Conservation (phyloP, 2,113 vertebrate species). For the Entomyzon cyanotis region DNA sequence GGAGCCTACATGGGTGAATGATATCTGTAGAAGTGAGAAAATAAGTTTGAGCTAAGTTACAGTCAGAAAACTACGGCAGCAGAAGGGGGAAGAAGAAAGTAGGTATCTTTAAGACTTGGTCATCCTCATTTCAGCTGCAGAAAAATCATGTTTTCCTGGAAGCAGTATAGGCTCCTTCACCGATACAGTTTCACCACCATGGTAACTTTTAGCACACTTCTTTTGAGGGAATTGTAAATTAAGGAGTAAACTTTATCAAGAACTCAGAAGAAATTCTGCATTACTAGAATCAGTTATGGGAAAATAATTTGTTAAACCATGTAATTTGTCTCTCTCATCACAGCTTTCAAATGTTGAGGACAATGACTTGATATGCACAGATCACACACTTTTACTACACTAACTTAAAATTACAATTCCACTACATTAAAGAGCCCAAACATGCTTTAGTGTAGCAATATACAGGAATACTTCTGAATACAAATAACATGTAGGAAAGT, state of each 20-base stretch:
- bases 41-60: not conserved
- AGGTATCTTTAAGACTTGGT: not conserved
- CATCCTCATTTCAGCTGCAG: not conserved
- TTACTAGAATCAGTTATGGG: not conserved
- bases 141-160: not conserved
- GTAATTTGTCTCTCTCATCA: not conserved
- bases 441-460: not conserved
- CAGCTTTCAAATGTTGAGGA: not conserved
- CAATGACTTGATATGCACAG: not conserved
- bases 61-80: not conserved
- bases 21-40: not conserved
- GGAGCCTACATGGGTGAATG: not conserved
- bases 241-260: not conserved
- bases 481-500: not conserved
- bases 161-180: not conserved
- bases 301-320: not conserved
- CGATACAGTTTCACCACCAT: fast-evolving
- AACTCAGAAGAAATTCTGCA: not conserved
- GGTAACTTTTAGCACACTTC: not conserved
- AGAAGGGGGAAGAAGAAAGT: not conserved
- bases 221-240: not conserved
- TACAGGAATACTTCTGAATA: not conserved
- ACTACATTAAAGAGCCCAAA: not conserved
- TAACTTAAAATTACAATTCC: not conserved
- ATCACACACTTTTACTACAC: not conserved